phyloP scores from a whole-genome alignment of 2,113 vertebrate genomes.

The Pluvianellus socialis region DNA sequence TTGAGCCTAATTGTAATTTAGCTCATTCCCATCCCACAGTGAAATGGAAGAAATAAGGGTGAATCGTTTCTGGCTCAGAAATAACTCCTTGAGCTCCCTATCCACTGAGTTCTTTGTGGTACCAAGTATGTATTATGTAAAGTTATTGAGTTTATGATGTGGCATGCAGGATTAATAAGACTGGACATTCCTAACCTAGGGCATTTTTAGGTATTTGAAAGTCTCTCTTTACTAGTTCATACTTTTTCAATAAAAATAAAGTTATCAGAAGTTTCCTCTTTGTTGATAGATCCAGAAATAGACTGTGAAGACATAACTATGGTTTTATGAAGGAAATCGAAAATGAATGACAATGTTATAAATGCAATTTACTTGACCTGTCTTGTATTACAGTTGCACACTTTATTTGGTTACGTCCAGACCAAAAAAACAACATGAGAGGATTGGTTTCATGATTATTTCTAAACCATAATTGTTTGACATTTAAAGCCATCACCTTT shows the following conservation, averaged over 20 bases:
- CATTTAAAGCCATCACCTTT: background rate
- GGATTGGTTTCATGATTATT: background rate
- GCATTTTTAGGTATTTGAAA: background rate
- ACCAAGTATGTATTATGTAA: background rate
- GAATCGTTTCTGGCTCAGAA: background rate
- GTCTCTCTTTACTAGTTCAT: background rate
- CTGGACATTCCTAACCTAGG: background rate
- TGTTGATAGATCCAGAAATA: conserved; percentile 24
- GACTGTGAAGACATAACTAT: background rate
- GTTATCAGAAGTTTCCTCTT: background rate
- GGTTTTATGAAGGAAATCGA: background rate
- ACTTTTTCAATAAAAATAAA: background rate
- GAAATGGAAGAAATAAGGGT: fast-evolving
- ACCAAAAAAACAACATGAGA: background rate
- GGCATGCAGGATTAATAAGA: background rate
- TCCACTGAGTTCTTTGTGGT: background rate
- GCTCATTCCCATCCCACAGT: background rate
- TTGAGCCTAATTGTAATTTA: background rate
- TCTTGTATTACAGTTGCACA: background rate
- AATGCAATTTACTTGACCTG: background rate
- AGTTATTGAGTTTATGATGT: background rate
- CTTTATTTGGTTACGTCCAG: background rate
- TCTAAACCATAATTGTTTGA: background rate
- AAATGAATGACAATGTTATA: background rate
- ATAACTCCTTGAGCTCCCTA: background rate